Base-by-base conservation (phyloP, 2,113 vertebrate species). In the Urocynchramus pylzowi region DNA sequence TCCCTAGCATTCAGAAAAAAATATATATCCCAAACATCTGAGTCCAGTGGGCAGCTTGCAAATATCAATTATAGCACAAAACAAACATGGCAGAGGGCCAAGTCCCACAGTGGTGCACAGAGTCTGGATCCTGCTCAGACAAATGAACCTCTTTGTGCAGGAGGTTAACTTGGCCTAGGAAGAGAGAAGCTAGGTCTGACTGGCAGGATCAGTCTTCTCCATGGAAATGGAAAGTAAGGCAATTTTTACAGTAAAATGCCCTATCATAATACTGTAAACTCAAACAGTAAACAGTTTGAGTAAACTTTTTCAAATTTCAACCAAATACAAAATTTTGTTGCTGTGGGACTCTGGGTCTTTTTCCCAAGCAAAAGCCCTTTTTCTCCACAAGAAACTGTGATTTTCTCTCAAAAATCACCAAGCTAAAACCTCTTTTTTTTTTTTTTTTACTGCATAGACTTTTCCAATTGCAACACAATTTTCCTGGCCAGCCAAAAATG, bases 201-300 rank as follows among this genome's bases (percentile, higher is more conserved):
- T 84, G 86, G 80, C 65, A 95, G 73, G n/a, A 94, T 60, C 68
- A 64, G 69, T 39, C 50, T 83, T 84, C 63, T 64, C 33, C 87
- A 45, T 3, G 19, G 47, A 90, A 94, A 85, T 6, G 37, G 59
- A 94, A 93, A 91, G 14, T 19, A 76, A 50, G 19, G 45, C 35
- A 80, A 70, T 70, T 90, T 59, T 87, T 69, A 83, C 23, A 76
- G 54, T 69, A 96, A 94, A 95, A 87, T 54, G n/a, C n/a, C 50
- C 56, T 59, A 65, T 53, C 81, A 57, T 71, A 87, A 81, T 53
- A 74, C 33, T 52, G 71, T 78, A 63, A 92, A 80, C 27, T 83
- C 28, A 85, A 90, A 73, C 14, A 31, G n/a, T 52, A 85, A 94
- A 95, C 60, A 84, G 14, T 31, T 77, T 15, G 81, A 73, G 27